Percentiles rank a stretch among this genome's conserved stretches.
Evolutionary conservation across 2,888 invertebrate species (phyloP).

Genomic region (Diplazon laetatorius): DNA sequence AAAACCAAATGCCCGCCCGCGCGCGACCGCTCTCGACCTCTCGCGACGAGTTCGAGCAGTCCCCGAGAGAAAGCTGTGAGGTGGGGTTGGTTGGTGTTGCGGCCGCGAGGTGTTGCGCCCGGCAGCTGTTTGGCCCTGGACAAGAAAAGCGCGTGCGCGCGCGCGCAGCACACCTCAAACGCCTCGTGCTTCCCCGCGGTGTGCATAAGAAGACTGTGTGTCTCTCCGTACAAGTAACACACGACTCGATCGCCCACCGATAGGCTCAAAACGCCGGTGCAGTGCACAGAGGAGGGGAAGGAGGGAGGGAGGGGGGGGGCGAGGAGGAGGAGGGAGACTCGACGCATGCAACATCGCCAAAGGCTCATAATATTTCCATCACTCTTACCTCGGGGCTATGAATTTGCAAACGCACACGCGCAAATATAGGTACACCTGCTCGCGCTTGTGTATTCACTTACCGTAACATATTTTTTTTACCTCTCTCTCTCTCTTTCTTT

Average conservation of each 20-base stretch:
- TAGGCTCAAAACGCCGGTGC: too few species aligned
- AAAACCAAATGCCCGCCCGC: constrained; percentile 46
- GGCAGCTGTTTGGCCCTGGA: constrained; percentile 66
- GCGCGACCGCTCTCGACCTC: constrained; percentile 32
- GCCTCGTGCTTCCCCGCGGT: constrained; percentile 38
- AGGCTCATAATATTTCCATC: constrained; percentile 11
- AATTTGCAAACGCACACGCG: constrained; percentile 34
- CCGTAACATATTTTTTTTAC: constrained; percentile 23
- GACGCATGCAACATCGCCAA: background rate
- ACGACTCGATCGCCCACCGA: constrained; percentile 32
- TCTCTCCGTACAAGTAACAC: constrained; percentile 40
- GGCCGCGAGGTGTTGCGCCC: constrained; percentile 43
- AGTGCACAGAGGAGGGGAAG: too few species aligned
- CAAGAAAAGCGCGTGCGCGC: constrained; percentile 48
- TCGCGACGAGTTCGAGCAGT: constrained; percentile 37
- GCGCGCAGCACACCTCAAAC: constrained; percentile 18
- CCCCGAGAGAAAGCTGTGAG: constrained; percentile 63
- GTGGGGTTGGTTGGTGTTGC: constrained; percentile 43
- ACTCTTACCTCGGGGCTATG: constrained; percentile 18
- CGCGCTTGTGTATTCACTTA: constrained; percentile 41
- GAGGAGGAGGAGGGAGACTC: too few species aligned
- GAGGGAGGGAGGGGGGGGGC: too few species aligned
- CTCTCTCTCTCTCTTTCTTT: constrained; percentile 39
- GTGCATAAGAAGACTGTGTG: too few species aligned
- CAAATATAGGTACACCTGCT: constrained; percentile 18